Evolutionary conservation across 2,797 vertebrate genomes (phyloP).

Genomic region (Podargus strigoides): DNA sequence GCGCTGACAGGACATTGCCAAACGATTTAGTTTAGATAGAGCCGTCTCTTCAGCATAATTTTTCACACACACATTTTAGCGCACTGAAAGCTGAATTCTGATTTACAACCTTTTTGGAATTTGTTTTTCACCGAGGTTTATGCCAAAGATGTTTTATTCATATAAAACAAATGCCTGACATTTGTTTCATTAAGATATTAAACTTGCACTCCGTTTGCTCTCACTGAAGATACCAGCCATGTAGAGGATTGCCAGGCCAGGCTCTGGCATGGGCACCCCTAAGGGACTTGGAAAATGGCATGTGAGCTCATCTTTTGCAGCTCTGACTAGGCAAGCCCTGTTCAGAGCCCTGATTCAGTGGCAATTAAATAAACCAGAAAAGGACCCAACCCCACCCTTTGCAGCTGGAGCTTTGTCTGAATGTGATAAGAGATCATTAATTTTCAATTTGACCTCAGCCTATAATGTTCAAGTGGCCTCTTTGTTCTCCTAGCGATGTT

Average conservation of each 20-base stretch:
- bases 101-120: constrained; percentile 58
- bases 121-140: constrained; percentile 40
- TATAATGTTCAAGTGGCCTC: constrained; percentile 59
- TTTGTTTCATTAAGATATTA: constrained; percentile 61
- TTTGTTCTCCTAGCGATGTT: constrained; percentile 50
- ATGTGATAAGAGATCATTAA: constrained; percentile 69
- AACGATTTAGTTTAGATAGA: constrained; percentile 32
- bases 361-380: constrained; percentile 61
- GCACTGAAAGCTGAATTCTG: constrained; percentile 40
- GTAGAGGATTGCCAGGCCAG: not conserved
- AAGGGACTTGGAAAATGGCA: not conserved
- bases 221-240: not conserved
- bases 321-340: not conserved
- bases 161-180: constrained; percentile 57
- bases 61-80: constrained; percentile 37
- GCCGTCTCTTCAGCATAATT: constrained; percentile 32
- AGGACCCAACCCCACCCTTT: constrained; percentile 50
- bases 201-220: constrained; percentile 1
- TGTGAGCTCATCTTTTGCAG: constrained; percentile 54
- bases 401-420: constrained; percentile 65
- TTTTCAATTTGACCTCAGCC: constrained; percentile 66
- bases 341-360: constrained; percentile 32
- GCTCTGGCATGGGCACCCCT: not conserved
- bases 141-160: constrained; percentile 62
- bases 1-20: constrained; percentile 43